Evolutionary conservation across 2,797 vertebrate genomes (phyloP), one percentile per base, ranked within the genome.

Genomic region (Lerista edwardsae): DNA sequence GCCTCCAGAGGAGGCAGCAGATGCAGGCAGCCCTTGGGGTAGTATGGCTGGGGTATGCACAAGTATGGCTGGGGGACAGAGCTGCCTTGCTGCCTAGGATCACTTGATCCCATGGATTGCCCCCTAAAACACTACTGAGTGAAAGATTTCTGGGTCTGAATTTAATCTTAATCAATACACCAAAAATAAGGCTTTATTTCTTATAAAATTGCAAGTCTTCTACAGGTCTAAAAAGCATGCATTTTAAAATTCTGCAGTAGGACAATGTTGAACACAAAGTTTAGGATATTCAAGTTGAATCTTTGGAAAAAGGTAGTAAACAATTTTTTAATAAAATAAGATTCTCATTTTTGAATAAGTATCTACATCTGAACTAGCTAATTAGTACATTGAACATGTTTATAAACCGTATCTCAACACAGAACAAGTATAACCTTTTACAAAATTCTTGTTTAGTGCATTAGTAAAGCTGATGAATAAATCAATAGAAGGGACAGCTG

Each of bases 391-490:
- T 25, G 31, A 86, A 19, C 29, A 9, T 51, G n/a, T n/a, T n/a
- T n/a, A n/a, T n/a, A n/a, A n/a, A n/a, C n/a, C n/a, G n/a, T n/a
- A n/a, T n/a, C n/a, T n/a, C n/a, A n/a, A n/a, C n/a, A n/a, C n/a
- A n/a, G n/a, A n/a, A n/a, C n/a, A 6, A 27, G 0, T 19, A 1
- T 75, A 10, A 21, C 2, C 34, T 44, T 14, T 76, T 61, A 29
- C 34, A 21, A 9, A 61, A 62, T 61, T 92, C 34, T 88, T 88
- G 75, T 90, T 86, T 88, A 99, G 99, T 96, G 97, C 99, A 91
- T 96, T 99, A 94, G 98, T 99, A 92, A 99, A 99, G 93, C 94
- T 99, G 93, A 97, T 99, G 95, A 99, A 99, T 95, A 99, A 99
- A 94, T 99, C 99, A 10, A 98, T 98, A 93, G 99, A 99, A 86